Conservation (phyloP, 1,140 invertebrate genomes). For the Calliopsis andreniformis region DNA sequence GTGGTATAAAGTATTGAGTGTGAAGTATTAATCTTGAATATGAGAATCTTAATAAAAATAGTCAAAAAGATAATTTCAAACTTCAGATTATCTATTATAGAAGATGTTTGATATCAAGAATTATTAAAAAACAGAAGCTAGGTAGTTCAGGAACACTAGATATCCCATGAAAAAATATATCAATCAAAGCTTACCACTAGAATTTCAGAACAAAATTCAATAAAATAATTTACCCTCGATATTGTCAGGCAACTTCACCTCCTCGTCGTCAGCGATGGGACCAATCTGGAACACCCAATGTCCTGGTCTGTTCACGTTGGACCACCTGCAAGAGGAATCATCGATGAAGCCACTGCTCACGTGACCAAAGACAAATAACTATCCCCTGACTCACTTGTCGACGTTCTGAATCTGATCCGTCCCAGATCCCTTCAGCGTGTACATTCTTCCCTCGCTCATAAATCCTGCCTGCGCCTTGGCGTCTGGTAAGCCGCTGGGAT, state of each 20-base stretch:
- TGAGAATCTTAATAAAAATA: no score
- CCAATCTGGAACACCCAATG: conserved; percentile 93
- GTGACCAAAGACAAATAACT: no score
- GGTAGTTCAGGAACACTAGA: no score
- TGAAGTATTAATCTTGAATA: no score
- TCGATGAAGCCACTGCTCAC: background rate
- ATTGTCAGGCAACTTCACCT: conserved; percentile 86
- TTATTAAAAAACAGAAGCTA: no score
- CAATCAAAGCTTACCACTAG: no score
- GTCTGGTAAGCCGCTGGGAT: conserved; percentile 87
- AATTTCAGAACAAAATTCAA: no score
- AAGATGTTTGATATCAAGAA: no score
- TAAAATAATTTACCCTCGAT: conserved; percentile 74
- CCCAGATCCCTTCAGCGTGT: conserved; percentile 90
- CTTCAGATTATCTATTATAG: no score
- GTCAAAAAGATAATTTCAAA: no score
- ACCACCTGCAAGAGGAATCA: conserved; percentile 84
- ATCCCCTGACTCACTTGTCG: conserved; percentile 84
- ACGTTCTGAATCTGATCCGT: conserved; percentile 91
- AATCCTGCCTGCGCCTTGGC: conserved; percentile 96
- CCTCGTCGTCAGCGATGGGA: conserved; percentile 82
- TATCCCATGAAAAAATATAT: no score
- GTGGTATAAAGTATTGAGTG: no score
- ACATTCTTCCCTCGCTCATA: conserved; percentile 89
- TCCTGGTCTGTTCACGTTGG: conserved; percentile 91